phyloP scores from a whole-genome alignment of 2,113 vertebrate genomes.

The Rhizomys pruinosus region DNA sequence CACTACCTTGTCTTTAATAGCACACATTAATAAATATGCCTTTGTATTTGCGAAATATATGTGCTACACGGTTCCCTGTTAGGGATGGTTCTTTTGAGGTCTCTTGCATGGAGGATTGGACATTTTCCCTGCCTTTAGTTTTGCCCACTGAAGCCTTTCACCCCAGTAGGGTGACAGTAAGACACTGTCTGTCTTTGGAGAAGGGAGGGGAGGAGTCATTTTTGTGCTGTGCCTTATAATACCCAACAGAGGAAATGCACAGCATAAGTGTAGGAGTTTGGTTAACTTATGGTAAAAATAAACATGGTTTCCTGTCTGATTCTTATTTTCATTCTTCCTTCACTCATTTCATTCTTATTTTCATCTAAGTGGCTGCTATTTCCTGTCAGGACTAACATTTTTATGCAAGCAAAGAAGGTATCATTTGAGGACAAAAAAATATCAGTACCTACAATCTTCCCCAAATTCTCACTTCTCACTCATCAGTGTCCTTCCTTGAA shows the following conservation, averaged over 20 bases:
- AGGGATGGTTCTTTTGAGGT: background rate
- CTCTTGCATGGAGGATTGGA: background rate
- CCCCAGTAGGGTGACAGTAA: background rate
- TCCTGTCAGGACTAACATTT: slow-evolving; percentile 57
- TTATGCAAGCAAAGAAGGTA: slow-evolving; percentile 16
- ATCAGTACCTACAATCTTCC: background rate
- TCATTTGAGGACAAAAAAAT: slow-evolving; percentile 56
- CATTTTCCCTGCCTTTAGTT: background rate
- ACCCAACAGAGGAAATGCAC: slow-evolving; percentile 28
- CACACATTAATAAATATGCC: background rate
- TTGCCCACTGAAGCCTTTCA: background rate
- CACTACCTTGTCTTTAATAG: background rate
- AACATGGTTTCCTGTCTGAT: slow-evolving; percentile 69
- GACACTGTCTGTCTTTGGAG: background rate
- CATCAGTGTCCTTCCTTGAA: slow-evolving; percentile 19
- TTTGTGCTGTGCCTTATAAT: background rate
- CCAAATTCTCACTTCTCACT: slow-evolving; percentile 6
- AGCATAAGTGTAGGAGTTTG: slow-evolving; percentile 61
- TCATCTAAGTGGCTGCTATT: slow-evolving; percentile 50
- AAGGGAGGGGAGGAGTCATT: background rate
- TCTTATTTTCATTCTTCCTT: slow-evolving; percentile 60
- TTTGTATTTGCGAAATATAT: background rate
- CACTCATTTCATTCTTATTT: slow-evolving; percentile 48
- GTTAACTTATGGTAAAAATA: slow-evolving; percentile 69
- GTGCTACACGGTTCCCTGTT: background rate